Percentiles rank a stretch among this genome's conserved stretches.
Evolutionary conservation across 2,888 invertebrate genomes (phyloP).

Genomic region (Caenorhabditis sp.): DNA sequence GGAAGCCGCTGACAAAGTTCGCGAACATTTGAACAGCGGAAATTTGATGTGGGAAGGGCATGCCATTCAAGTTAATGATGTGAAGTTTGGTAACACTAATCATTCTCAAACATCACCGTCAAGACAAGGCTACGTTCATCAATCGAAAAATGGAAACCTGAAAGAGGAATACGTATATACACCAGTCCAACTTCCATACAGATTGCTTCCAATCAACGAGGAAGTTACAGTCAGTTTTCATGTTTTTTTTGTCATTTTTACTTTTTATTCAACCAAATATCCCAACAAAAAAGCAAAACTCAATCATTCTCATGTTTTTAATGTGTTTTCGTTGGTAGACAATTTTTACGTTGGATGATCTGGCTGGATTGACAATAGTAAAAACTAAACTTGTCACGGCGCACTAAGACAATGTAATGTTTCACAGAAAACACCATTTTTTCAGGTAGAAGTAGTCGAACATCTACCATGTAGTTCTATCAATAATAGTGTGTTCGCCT

Average conservation of each 20-base stretch:
- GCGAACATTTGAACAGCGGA: conserved; percentile 18
- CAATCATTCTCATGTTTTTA: too few species aligned
- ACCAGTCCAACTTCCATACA: conserved; percentile 9
- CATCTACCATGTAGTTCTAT: conserved; percentile 27
- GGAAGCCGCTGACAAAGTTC: conserved; percentile 21
- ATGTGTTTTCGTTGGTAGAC: too few species aligned
- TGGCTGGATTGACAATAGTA: too few species aligned
- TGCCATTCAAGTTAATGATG: conserved; percentile 14
- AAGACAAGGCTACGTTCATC: background rate
- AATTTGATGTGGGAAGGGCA: background rate
- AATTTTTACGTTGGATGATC: too few species aligned
- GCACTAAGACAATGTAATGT: too few species aligned
- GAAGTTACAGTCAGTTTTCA: background rate
- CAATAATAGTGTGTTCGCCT: conserved; percentile 10
- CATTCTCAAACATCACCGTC: conserved; percentile 3
- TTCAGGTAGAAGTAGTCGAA: conserved; percentile 32
- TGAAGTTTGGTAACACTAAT: conserved; percentile 7
- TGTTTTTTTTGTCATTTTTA: too few species aligned
- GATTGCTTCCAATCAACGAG: conserved; percentile 11
- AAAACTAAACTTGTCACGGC: too few species aligned
- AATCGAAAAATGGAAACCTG: background rate
- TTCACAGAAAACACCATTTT: too few species aligned
- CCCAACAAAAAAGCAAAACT: too few species aligned
- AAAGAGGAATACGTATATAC: background rate
- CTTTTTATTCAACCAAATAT: too few species aligned